Conservation (phyloP, 2,888 invertebrate genomes). For the Escarpia spicata region DNA sequence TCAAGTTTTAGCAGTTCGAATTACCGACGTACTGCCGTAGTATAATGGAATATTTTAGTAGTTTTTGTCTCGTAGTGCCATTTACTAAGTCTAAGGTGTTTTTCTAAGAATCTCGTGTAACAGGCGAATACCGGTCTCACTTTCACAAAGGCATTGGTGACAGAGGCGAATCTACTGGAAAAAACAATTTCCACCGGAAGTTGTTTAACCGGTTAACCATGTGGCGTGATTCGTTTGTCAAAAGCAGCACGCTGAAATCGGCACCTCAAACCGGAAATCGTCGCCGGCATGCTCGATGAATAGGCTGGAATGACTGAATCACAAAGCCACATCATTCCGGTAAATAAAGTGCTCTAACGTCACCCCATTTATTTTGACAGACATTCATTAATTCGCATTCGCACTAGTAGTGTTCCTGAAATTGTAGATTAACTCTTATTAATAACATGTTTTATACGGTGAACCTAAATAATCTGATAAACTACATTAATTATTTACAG, state of each 20-base stretch:
- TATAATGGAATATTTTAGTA: no score
- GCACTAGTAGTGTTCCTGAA: neutral
- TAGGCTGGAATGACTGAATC: neutral
- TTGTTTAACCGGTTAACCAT: neutral
- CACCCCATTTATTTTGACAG: neutral
- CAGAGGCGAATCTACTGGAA: neutral
- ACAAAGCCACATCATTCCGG: neutral
- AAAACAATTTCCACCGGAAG: neutral
- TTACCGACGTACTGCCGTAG: no score
- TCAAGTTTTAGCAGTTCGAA: no score
- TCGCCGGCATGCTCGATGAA: neutral
- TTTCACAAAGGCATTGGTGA: neutral
- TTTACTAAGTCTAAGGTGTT: neutral
- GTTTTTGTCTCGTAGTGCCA: neutral
- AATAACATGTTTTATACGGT: neutral
- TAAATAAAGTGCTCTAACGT: neutral
- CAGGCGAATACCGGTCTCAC: neutral
- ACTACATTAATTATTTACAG: neutral
- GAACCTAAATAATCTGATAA: no score
- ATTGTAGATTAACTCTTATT: neutral
- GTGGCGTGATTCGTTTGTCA: neutral
- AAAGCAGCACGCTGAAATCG: neutral
- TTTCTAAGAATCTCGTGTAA: neutral
- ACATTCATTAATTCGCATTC: neutral
- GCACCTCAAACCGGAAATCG: neutral